phyloP scores from a whole-genome alignment of 1,140 invertebrate species.

The Diprion similis region DNA sequence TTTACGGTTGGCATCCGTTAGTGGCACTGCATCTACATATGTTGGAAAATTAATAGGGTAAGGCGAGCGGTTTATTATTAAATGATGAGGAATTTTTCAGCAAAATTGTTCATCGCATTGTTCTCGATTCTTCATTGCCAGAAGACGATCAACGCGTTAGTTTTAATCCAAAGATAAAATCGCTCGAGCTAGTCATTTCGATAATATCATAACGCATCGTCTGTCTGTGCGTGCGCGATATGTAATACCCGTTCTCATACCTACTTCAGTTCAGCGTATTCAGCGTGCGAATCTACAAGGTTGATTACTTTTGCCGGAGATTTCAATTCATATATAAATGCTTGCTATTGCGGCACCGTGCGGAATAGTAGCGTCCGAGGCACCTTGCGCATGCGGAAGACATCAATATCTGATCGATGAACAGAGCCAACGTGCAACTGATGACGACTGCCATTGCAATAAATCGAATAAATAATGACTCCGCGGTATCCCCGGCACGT shows the following conservation, averaged over 20 bases:
- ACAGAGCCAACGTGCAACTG: conserved; percentile 4
- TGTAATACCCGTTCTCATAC: no score
- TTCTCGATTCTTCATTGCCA: no score
- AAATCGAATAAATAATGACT: conserved; percentile 8
- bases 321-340: conserved; percentile 4
- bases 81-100: neutral
- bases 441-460: conserved; percentile 7
- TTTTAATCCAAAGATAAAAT: no score
- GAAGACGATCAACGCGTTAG: no score
- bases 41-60: conserved; percentile 15
- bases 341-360: neutral
- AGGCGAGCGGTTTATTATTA: neutral
- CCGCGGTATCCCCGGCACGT: conserved; percentile 1
- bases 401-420: conserved; percentile 7
- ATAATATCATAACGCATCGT: no score
- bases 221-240: no score
- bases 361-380: neutral
- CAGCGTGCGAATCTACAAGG: neutral
- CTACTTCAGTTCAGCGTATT: neutral
- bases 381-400: conserved; percentile 3
- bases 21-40: conserved; percentile 9
- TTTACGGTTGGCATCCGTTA: conserved; percentile 11
- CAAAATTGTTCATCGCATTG: no score
- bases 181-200: no score
- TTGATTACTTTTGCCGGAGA: neutral